Base-by-base conservation (phyloP, 1,140 invertebrate genomes). In the Cydia pomonella region DNA sequence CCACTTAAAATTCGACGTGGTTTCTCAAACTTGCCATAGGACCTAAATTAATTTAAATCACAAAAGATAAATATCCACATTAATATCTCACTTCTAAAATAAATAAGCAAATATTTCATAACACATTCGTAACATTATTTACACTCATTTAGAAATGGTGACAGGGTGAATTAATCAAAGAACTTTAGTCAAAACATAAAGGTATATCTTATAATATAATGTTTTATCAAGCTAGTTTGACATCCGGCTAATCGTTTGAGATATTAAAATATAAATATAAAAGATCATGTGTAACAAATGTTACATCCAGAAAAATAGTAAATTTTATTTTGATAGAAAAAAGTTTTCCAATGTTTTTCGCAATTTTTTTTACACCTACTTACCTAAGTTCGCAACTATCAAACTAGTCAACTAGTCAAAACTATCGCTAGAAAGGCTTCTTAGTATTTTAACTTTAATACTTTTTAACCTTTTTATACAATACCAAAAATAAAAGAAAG, bases 151-250 rank as follows among this genome's bases (percentile, higher is more conserved):
- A 38, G 16, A 29, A 69, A n/a, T 59, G 73, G 62, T 78, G 77
- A 76, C 73, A 76, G 71, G 72, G 53, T 69, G 29, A 25, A 74
- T 77, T 73, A 73, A 59, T 74, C 18, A 50, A 44, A 29, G 73
- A 73, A 27, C 25, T 59, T 38, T 74, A 76, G 77, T 77, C 79
- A 76, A 76, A 80, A 77, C 79, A 80, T 29, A 29, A 27, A 41
- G 71, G 64, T 74, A 75, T 64, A 76, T 72, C 66, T 59, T 59
- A 21, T 59, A 73, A 59, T 53, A 73, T n/a, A n/a, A n/a, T n/a
- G n/a, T n/a, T 25, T 33, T 74, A 33, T 47, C 47, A 64, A 23
- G 62, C 25, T 64, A 53, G 9, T 74, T 64, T 74, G 73, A 74
- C 73, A 74, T 21, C 23, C 0, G 16, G 29, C 62, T 74, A 66